Evolutionary conservation across 2,113 vertebrate genomes (phyloP), one percentile per base, ranked within the genome.

Genomic region (Erythrocercus mccallii): DNA sequence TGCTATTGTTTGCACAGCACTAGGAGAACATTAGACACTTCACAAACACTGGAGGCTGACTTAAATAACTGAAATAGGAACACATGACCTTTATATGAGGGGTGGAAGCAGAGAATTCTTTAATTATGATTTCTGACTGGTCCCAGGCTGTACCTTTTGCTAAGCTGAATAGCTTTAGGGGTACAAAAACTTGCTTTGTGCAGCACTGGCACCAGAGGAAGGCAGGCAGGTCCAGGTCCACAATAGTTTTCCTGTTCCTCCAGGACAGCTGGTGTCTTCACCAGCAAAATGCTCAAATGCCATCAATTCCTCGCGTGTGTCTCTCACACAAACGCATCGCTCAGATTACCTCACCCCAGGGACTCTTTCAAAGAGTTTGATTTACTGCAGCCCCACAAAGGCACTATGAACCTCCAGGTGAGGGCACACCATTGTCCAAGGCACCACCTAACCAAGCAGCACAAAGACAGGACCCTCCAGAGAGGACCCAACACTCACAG

Each of bases 51-150:
- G 42, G 31, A 92, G 33, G 76, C 35, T 74, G 82, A 86, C 35
- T 87, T 50, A 44, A 88, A 72, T 28, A 88, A 78, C 88, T 68
- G 72, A 78, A 96, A 90, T 91, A 80, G 21, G 40, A 91, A 73
- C 40, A 73, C 28, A 70, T 4, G 6, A 85, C 50, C 65, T 92
- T 94, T 81, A 72, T 20, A 61, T 5, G 35, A 91, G 24, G 66
- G 33, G 19, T 50, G 35, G 81, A 85, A 76, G 58, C 47, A 3
- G 19, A 86, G 51, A 1, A 3, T 91, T 92, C 73, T 86, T 89
- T 82, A 95, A 82, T 87, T 76, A 92, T 13, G 3, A 58, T 65
- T 61, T 69, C 70, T 42, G 48, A 15, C 58, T 30, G 10, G 31
- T 92, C 84, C 45, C 81, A 91, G 70, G 58, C 38, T 82, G 89